These are phyloP conservation scores for Bombus pascuorum DNA, from an alignment of 1,140 invertebrate genomes.

Conservation along the genomic window DNA sequence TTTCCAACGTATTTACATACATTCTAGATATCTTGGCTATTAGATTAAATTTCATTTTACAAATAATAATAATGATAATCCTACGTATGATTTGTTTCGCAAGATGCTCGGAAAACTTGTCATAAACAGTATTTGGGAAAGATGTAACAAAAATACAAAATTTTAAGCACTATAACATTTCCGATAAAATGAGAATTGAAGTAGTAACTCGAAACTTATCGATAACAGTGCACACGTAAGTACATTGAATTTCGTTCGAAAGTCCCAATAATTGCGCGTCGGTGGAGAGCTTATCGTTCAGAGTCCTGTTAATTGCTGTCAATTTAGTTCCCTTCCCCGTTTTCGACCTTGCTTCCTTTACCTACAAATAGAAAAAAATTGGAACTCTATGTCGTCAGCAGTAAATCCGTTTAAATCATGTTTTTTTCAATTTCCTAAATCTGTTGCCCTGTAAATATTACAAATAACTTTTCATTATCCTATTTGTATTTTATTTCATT, in stretches of 20 bases:
- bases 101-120: neutral
- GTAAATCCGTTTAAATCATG: neutral
- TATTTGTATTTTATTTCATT: too few species aligned
- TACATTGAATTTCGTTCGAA: neutral
- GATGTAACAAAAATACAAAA: too few species aligned
- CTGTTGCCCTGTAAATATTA: neutral
- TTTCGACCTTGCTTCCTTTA: neutral
- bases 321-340: slow-evolving; percentile 5
- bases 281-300: neutral
- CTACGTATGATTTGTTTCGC: neutral
- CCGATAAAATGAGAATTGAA: neutral
- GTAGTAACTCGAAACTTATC: neutral
- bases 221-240: neutral
- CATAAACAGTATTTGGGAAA: neutral
- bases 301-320: slow-evolving; percentile 26
- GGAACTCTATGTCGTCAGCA: neutral
- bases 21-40: too few species aligned
- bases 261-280: slow-evolving; percentile 5
- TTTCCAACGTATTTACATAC: too few species aligned
- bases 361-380: neutral
- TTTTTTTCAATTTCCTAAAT: neutral
- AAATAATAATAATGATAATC: neutral
- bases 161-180: neutral
- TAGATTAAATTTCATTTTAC: neutral
- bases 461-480: too few species aligned